phyloP scores from a whole-genome alignment of 2,797 vertebrate genomes.

The Hippocampus kuda region DNA sequence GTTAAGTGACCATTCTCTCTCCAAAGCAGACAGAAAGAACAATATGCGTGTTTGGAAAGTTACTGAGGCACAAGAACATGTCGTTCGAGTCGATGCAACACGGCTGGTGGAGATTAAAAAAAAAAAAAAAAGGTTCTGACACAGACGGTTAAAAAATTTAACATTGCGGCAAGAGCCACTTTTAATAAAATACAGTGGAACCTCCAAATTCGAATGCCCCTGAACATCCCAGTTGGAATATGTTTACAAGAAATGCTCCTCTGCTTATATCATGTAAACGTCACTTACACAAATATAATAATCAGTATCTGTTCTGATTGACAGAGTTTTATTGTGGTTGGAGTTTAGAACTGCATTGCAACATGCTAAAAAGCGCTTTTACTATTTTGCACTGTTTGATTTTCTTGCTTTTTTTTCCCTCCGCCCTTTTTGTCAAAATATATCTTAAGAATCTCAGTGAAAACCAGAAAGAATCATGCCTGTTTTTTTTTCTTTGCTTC shows the following conservation, averaged over 20 bases:
- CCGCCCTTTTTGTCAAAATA: background rate
- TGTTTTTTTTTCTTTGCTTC: background rate
- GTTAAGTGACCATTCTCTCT: constrained; percentile 52
- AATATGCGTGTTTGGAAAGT: constrained; percentile 52
- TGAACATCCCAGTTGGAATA: background rate
- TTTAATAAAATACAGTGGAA: constrained; percentile 8
- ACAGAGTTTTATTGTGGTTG: background rate
- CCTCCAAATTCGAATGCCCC: background rate
- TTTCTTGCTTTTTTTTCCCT: background rate
- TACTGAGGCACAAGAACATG: constrained; percentile 50
- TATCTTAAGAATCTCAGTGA: background rate
- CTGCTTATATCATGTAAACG: background rate
- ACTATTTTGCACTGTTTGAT: background rate
- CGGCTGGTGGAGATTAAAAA: constrained; percentile 43
- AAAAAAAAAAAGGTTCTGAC: constrained; percentile 45
- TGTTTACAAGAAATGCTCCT: background rate
- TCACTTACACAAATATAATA: background rate
- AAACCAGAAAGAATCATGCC: background rate
- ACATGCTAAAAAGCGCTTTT: background rate
- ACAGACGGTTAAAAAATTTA: constrained; percentile 47
- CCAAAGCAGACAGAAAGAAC: constrained; percentile 41
- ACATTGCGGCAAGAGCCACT: constrained; percentile 23
- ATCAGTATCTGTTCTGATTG: background rate
- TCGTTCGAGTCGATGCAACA: constrained; percentile 43
- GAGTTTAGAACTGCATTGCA: background rate